Conservation (phyloP, 1,140 invertebrate genomes). For the Brachionus manjavacas region DNA sequence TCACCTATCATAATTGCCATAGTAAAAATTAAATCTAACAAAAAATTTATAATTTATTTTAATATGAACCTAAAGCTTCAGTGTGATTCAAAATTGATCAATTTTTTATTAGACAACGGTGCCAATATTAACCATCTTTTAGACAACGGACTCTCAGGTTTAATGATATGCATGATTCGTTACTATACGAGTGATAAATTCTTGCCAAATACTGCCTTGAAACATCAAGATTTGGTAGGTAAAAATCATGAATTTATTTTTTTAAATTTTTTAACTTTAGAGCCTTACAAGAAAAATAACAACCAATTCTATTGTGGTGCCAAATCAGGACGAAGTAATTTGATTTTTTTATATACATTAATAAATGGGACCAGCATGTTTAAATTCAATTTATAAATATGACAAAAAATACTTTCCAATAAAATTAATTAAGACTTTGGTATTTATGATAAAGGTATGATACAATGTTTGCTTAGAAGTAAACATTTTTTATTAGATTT, state of each 20-base stretch:
- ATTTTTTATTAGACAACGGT: constrained; percentile 53
- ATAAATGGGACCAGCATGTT: not conserved
- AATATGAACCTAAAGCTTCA: not conserved
- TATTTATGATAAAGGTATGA: too few species aligned
- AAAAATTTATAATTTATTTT: too few species aligned
- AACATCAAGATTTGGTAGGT: constrained; percentile 31
- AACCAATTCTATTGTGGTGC: not conserved
- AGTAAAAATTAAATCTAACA: not conserved
- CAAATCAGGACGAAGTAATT: constrained; percentile 36
- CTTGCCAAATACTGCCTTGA: constrained; percentile 47
- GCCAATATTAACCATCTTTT: constrained; percentile 55
- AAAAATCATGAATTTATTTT: not conserved
- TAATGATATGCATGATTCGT: constrained; percentile 52
- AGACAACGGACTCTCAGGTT: constrained; percentile 54
- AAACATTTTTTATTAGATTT: too few species aligned
- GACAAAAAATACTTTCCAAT: too few species aligned
- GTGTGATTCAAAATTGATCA: constrained; percentile 46
- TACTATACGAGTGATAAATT: constrained; percentile 54
- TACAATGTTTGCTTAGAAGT: too few species aligned
- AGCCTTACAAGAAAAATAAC: constrained; percentile 19
- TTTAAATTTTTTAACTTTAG: constrained; percentile 3
- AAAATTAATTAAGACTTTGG: too few species aligned
- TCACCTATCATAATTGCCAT: constrained; percentile 29
- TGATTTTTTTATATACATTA: not conserved
- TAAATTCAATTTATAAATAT: not conserved